phyloP scores from a whole-genome alignment of 2,888 invertebrate species.

The Brachycybe producta region DNA sequence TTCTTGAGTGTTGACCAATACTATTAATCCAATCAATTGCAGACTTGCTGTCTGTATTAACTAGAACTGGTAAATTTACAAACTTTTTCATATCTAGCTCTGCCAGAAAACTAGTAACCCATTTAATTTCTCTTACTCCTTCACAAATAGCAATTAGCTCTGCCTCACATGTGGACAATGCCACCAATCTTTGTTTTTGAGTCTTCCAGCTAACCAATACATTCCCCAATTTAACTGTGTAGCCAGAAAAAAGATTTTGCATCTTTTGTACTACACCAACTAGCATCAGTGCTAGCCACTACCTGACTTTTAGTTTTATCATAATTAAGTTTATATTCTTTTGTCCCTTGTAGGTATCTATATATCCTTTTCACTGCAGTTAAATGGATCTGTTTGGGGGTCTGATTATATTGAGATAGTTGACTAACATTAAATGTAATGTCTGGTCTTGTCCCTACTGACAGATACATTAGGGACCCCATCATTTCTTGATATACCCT shows the following conservation, averaged over 20 bases:
- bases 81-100: background rate
- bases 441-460: slow-evolving; percentile 21
- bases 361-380: no score
- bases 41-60: background rate
- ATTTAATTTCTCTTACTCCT: background rate
- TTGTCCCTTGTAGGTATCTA: no score
- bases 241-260: background rate
- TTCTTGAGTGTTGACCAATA: background rate
- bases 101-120: background rate
- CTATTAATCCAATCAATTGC: background rate
- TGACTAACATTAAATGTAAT: slow-evolving; percentile 20
- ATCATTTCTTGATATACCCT: slow-evolving; percentile 13
- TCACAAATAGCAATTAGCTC: background rate
- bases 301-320: background rate
- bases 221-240: background rate
- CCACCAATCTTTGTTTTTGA: background rate
- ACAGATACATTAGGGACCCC: slow-evolving; percentile 20
- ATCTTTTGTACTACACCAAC: background rate
- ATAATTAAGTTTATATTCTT: background rate
- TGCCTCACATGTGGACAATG: slow-evolving; percentile 1
- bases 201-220: background rate
- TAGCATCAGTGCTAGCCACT: background rate
- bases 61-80: background rate
- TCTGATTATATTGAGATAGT: background rate
- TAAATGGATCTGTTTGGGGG: slow-evolving; percentile 19